Evolutionary conservation across 2,113 vertebrate species (phyloP), one percentile per base, ranked within the genome.

Genomic region (Corythornis vintsioides): DNA sequence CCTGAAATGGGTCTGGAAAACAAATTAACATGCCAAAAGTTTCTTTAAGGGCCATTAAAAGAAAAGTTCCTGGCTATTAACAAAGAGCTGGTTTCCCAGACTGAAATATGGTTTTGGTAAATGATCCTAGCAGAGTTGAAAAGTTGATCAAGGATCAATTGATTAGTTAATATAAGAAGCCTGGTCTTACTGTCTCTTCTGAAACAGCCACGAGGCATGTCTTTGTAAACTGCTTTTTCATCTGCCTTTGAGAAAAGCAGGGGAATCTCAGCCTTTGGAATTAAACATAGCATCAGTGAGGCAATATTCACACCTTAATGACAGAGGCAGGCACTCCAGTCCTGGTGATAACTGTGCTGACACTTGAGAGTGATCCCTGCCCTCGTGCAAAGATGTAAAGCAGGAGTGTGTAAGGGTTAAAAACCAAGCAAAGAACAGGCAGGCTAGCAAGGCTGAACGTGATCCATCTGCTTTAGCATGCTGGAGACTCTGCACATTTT

Each of bases 231-330:
- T 38, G 4, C 43, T 21, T 69, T 82, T 82, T 63, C 15, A 25
- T 82, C 55, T 73, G 80, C 29, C 28, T 83, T 31, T 47, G 38
- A 82, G 55, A 80, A 83, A 85, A 88, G 69, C 31, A 81, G 28
- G 65, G 76, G 85, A 83, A 33, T 14, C 22, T 33, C 28, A 31
- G 56, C 75, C 42, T 85, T 93, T 76, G 64, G 55, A 90, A 80
- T 93, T 88, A 89, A 93, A 42, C 60, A 45, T 57, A 75, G 70
- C 18, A 61, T 92, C 83, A 95, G 22, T 33, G 77, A 72, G 50
- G 40, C 45, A 83, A 55, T 67, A 60, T n/a, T 76, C 66, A 42
- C 10, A 78, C 35, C 42, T 65, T 86, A 80, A 74, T 63, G 61
- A 94, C 71, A 91, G 53, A 83, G 52, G 67, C 59, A 70, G 75